These are phyloP conservation scores for Tapera naevia DNA, from an alignment of 2,797 vertebrate species.

Conservation along the genomic window DNA sequence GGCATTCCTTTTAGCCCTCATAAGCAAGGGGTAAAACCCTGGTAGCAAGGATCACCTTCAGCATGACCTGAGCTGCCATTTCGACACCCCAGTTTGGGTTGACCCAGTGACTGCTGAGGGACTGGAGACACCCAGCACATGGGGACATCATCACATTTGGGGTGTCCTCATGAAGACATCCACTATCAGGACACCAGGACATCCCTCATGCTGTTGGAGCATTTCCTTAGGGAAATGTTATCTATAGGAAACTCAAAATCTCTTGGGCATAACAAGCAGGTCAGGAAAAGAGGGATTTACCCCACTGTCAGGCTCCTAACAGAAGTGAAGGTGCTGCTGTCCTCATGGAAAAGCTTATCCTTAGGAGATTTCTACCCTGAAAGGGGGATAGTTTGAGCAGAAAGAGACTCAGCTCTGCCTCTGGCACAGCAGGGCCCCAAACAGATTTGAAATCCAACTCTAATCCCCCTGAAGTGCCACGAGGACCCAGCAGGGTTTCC, in stretches of 20 bases:
- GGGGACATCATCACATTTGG: fast-evolving
- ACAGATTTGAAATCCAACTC: neutral
- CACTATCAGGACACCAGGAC: neutral
- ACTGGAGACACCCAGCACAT: neutral
- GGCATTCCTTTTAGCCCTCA: neutral
- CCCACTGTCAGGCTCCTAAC: neutral
- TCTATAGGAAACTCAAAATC: neutral
- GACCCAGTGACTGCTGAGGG: neutral
- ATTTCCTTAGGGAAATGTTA: neutral
- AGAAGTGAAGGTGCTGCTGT: neutral
- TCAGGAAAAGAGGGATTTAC: neutral
- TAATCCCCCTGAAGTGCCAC: fast-evolving
- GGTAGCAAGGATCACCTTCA: neutral
- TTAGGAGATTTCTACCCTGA: neutral
- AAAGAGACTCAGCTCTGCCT: neutral
- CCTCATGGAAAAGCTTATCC: neutral
- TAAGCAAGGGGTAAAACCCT: neutral
- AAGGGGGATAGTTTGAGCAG: neutral
- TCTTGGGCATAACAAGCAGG: neutral
- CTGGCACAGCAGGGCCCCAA: neutral
- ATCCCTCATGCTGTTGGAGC: neutral
- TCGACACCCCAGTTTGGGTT: neutral
- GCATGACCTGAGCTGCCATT: neutral
- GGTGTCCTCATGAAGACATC: neutral
- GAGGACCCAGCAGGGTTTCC: neutral